These are phyloP conservation scores for Myotis myotis DNA, from an alignment of 2,797 vertebrate genomes.

Conservation along the genomic window DNA sequence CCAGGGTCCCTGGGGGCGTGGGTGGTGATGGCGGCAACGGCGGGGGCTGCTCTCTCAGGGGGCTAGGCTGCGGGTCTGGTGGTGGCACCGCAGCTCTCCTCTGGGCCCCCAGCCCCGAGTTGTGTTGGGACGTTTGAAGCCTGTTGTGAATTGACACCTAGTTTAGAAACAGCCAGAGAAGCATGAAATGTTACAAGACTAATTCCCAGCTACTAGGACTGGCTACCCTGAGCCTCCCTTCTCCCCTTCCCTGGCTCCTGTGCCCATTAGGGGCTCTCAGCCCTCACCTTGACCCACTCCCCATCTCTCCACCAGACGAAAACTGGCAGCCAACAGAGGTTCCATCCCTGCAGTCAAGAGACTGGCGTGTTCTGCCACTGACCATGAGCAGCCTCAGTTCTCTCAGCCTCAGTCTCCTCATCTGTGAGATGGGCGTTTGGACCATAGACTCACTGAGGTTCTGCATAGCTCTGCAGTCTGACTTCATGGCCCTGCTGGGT, in stretches of 20 bases:
- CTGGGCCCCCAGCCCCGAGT: constrained; percentile 91
- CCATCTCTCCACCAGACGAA: background rate
- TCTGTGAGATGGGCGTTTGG: background rate
- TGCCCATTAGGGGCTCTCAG: constrained; percentile 35
- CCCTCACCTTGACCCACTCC: constrained; percentile 76
- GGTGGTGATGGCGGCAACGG: constrained; percentile 87
- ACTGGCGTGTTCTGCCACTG: background rate
- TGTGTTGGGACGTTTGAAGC: constrained; percentile 99
- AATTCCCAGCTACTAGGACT: constrained; percentile 87
- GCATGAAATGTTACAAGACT: constrained; percentile 99
- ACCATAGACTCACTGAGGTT: background rate
- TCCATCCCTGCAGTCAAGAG: background rate
- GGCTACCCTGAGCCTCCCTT: constrained; percentile 81
- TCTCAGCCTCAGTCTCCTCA: background rate
- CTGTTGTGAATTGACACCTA: constrained; percentile 99
- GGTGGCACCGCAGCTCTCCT: constrained; percentile 88
- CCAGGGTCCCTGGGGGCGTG: constrained; percentile 92
- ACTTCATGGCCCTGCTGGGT: background rate
- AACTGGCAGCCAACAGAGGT: background rate
- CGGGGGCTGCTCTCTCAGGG: constrained; percentile 86
- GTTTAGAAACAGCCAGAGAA: constrained; percentile 99
- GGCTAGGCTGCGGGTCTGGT: constrained; percentile 91
- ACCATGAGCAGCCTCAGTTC: background rate
- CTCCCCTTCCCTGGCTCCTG: constrained; percentile 63
- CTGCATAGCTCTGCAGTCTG: background rate